phyloP scores from a whole-genome alignment of 2,888 invertebrate genomes.

The Euproctis similis region DNA sequence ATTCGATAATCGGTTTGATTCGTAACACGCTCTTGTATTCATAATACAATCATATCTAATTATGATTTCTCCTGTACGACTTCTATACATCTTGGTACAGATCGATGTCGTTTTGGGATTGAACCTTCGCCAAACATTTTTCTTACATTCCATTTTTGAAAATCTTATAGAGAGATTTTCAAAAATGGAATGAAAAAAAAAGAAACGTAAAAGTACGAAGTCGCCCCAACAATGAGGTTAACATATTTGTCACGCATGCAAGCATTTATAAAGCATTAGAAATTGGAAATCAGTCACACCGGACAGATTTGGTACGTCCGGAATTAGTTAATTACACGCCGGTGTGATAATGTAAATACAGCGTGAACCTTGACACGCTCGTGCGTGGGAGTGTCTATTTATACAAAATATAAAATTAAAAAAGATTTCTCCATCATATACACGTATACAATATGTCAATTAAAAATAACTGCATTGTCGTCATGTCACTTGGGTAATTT shows the following conservation, averaged over 20 bases:
- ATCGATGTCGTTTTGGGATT: no score
- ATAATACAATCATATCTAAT: conserved; percentile 1
- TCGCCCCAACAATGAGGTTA: no score
- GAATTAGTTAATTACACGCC: conserved; percentile 43
- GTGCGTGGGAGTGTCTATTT: conserved; percentile 51
- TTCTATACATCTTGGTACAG: no score
- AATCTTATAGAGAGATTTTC: no score
- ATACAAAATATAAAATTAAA: no score
- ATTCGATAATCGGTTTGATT: conserved; percentile 14
- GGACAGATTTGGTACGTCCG: conserved; percentile 24
- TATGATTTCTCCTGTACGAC: conserved; percentile 8
- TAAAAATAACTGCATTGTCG: conserved; percentile 22
- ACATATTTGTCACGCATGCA: background rate
- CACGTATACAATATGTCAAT: conserved; percentile 15
- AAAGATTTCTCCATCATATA: conserved; percentile 17
- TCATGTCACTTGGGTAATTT: conserved; percentile 13
- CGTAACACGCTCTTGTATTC: conserved; percentile 4
- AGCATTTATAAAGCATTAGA: conserved; percentile 8
- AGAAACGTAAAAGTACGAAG: no score
- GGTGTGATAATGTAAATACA: conserved; percentile 40
- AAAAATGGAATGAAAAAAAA: no score
- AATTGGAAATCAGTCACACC: conserved; percentile 25
- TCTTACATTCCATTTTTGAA: no score
- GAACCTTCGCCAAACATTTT: no score
- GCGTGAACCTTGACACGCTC: conserved; percentile 62